Conservation (phyloP, 2,113 vertebrate genomes). For the Anser cygnoides region DNA sequence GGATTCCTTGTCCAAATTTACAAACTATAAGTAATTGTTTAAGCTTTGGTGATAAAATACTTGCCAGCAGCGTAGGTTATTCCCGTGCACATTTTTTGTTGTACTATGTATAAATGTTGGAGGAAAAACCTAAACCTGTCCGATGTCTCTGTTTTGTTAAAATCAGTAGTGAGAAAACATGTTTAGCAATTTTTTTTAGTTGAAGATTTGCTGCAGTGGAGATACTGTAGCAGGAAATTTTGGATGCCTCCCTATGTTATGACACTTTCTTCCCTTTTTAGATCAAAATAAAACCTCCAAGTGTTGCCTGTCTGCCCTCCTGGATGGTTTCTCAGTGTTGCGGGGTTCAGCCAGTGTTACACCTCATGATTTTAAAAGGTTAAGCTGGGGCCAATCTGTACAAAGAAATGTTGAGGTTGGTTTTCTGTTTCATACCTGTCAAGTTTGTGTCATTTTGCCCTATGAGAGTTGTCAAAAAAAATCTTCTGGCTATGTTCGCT, state of each 20-base stretch:
- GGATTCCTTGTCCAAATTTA: neutral
- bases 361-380: neutral
- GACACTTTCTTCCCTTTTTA: neutral
- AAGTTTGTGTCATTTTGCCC: neutral
- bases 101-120: neutral
- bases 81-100: neutral
- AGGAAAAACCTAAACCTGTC: neutral
- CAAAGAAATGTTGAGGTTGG: rapidly evolving
- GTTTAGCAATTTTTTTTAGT: neutral
- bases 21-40: neutral
- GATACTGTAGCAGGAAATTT: neutral
- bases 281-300: neutral
- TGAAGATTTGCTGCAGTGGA: neutral
- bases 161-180: neutral
- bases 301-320: neutral
- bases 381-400: neutral
- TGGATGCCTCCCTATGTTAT: neutral
- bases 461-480: neutral
- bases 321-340: neutral
- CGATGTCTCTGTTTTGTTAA: neutral
- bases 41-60: neutral
- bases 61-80: neutral
- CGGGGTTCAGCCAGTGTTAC: neutral
- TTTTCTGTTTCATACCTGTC: rapidly evolving
- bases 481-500: neutral